Evolutionary conservation across 2,113 vertebrate species (phyloP), one percentile per base, ranked within the genome.

Genomic region (Camelus bactrianus): DNA sequence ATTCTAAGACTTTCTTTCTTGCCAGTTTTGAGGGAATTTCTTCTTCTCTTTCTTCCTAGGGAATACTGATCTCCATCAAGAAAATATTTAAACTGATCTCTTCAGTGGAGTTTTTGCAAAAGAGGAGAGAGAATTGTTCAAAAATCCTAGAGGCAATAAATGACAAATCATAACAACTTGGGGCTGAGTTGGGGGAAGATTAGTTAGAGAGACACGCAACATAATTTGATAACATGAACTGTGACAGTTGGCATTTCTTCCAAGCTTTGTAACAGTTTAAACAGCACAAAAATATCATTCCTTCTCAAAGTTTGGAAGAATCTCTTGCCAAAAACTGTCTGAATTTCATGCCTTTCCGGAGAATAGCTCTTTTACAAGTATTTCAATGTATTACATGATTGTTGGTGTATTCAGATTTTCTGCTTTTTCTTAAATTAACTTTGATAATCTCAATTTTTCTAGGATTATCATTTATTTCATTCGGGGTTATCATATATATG

Each of bases 151-250:
- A 76, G 72, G 76, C 60, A 76, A 22, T 7, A 14, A 58, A 84
- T 70, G 62, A 82, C 28, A 89, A 64, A 81, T 76, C 60, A 14
- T 75, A 60, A 76, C 19, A 67, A 28, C 65, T 91, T 24, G 70
- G 50, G 64, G 20, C 58, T 72, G 64, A 62, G 54, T 46, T 0
- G 10, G 15, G 26, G 65, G 20, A 62, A 58, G 38, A 76, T 3
- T 35, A 5, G 22, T 14, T 62, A 28, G 5, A 54, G 73, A 42
- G 54, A 86, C 58, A 7, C 42, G 62, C 28, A 54, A 6, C 7
- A 7, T 73, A 65, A 96, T 95, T 76, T 67, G 85, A 69, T 94
- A 95, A 80, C 54, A 82, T 28, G 26, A 92, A 91, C 87, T 58
- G 62, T 89, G 80, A 95, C 88, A 67, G 26, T 80, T 84, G 48